Evolutionary conservation across 2,888 invertebrate species (phyloP).

Genomic region (Orchestes rusci): DNA sequence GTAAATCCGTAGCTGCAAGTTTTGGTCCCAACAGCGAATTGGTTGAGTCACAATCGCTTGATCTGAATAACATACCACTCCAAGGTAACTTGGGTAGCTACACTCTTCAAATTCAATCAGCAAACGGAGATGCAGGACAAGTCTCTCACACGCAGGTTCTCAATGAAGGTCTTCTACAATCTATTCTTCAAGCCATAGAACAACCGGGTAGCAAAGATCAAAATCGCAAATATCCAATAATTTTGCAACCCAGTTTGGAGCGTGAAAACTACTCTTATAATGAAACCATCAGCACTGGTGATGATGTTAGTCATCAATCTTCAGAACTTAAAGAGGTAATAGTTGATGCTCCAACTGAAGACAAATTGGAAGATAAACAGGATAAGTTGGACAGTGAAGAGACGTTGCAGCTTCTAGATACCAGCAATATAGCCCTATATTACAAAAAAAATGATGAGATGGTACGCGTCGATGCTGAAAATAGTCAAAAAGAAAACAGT

Average conservation of each 20-base stretch:
- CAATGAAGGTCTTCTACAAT: conserved; percentile 71
- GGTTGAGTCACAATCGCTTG: conserved; percentile 40
- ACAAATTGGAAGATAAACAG: conserved; percentile 23
- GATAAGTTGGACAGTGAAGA: conserved; percentile 31
- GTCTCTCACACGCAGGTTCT: conserved; percentile 68
- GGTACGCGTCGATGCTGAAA: conserved; percentile 3
- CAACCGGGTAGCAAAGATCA: conserved; percentile 47
- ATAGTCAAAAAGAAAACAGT: conserved; percentile 7
- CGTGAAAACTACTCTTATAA: conserved; percentile 28
- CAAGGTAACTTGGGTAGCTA: conserved; percentile 59
- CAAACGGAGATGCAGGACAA: conserved; percentile 48
- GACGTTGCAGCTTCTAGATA: conserved; percentile 45
- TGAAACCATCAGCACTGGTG: conserved; percentile 20
- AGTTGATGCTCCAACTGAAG: conserved; percentile 18
- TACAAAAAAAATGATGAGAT: conserved; percentile 39
- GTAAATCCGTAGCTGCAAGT: conserved; percentile 38
- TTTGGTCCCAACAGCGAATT: conserved; percentile 39
- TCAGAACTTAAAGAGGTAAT: conserved; percentile 21
- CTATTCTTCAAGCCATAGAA: conserved; percentile 76
- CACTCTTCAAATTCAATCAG: conserved; percentile 69
- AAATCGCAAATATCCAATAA: conserved; percentile 32
- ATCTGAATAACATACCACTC: conserved; percentile 47
- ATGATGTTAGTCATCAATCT: conserved; percentile 11
- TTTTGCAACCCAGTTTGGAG: conserved; percentile 34
- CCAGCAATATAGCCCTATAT: conserved; percentile 55